These are phyloP conservation scores for Diglossa brunneiventris DNA, from an alignment of 2,113 vertebrate species.

Conservation along the genomic window DNA sequence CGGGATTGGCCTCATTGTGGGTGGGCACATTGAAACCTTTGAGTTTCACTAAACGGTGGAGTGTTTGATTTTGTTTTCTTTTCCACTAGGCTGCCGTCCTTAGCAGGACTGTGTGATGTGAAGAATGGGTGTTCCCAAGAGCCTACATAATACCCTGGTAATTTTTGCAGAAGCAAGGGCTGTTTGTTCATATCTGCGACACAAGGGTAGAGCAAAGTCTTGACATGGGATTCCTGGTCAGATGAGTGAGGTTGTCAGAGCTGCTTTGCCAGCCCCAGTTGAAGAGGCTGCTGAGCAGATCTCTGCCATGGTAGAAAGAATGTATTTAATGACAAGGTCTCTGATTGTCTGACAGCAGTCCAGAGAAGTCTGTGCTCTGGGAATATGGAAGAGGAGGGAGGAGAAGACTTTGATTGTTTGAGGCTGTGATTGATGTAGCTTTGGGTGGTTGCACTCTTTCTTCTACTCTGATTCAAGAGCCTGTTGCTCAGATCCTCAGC, in stretches of 20 bases:
- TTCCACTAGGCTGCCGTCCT: not conserved
- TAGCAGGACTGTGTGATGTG: not conserved
- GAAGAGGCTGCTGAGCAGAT: not conserved
- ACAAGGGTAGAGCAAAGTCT: not conserved
- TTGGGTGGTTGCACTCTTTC: fast-evolving
- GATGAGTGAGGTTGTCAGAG: not conserved
- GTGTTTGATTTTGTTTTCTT: slow-evolving; percentile 21
- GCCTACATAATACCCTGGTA: not conserved
- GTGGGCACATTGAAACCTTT: slow-evolving; percentile 1
- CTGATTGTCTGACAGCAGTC: not conserved
- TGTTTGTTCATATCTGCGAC: not conserved
- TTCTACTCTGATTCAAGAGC: not conserved
- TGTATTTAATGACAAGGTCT: not conserved
- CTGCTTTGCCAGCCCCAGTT: not conserved
- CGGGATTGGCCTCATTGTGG: not conserved
- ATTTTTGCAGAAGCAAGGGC: not conserved
- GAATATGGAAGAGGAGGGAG: not conserved
- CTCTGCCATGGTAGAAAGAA: not conserved
- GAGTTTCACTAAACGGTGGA: slow-evolving; percentile 1
- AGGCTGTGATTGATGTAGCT: not conserved
- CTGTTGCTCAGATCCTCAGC: not conserved
- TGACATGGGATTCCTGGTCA: not conserved
- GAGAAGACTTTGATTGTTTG: not conserved
- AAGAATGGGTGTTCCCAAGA: not conserved
- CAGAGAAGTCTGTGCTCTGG: not conserved